phyloP scores from a whole-genome alignment of 2,797 vertebrate genomes.

The Hipposideros larvatus region DNA sequence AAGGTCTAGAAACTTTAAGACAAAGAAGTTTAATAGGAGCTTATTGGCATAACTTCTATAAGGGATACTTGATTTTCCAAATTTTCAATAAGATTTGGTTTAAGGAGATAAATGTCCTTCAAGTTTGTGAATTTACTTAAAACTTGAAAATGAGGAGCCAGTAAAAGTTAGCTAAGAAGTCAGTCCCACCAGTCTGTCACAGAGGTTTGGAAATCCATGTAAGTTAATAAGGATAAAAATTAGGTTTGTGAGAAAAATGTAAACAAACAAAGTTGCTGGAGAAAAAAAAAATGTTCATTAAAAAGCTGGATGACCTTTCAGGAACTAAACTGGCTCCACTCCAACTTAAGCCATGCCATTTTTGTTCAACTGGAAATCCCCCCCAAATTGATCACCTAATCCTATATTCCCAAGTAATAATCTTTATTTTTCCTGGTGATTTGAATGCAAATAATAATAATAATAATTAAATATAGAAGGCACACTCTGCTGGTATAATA shows the following conservation, averaged over 20 bases:
- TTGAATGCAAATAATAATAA: neutral
- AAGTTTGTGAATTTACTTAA: slow-evolving; percentile 39
- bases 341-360: neutral
- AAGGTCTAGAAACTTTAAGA: neutral
- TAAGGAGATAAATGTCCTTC: neutral
- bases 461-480: slow-evolving; percentile 2
- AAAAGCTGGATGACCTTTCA: neutral
- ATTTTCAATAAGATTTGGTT: neutral
- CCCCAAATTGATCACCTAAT: neutral
- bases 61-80: neutral
- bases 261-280: neutral
- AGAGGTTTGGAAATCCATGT: neutral
- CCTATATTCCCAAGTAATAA: neutral
- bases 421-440: slow-evolving; percentile 4
- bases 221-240: neutral
- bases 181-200: neutral
- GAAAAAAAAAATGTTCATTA: neutral
- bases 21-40: neutral
- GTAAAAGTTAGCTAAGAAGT: neutral
- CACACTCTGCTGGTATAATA: neutral
- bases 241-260: slow-evolving; percentile 11
- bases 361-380: neutral
- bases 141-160: neutral
- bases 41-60: neutral
- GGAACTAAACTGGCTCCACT: neutral